Percentiles rank a stretch among this genome's conserved stretches.
phyloP scores from a whole-genome alignment of 2,113 vertebrate genomes.

The Eupsittula cactorum region DNA sequence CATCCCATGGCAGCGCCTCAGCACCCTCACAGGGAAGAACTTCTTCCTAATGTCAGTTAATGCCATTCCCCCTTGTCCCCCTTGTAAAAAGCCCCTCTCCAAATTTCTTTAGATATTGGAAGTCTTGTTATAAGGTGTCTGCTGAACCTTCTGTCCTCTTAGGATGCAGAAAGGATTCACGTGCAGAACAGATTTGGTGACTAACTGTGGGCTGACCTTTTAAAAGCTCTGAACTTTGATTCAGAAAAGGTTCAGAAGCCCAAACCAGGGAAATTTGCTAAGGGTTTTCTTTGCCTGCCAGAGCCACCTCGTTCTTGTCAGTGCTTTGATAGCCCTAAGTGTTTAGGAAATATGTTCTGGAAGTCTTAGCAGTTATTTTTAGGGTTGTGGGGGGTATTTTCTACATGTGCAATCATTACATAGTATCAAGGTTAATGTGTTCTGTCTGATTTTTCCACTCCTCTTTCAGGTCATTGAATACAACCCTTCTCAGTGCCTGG shows the following conservation, averaged over 20 bases:
- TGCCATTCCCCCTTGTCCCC: background rate
- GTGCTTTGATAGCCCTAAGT: background rate
- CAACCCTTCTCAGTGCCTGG: constrained; percentile 97
- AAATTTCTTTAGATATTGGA: background rate
- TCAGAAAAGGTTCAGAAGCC: background rate
- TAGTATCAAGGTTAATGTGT: background rate
- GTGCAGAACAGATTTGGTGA: background rate
- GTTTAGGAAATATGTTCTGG: background rate
- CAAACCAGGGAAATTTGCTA: background rate
- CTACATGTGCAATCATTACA: background rate
- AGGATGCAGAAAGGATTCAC: background rate
- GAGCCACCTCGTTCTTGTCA: background rate
- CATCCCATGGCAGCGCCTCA: background rate
- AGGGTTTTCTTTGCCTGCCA: background rate
- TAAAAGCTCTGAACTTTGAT: background rate
- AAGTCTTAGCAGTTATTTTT: background rate
- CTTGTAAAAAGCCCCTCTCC: background rate
- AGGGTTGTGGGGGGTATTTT: background rate
- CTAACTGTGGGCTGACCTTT: background rate
- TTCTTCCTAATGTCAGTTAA: background rate
- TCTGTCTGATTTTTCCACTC: background rate
- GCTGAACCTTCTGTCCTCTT: background rate
- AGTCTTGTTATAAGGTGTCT: background rate
- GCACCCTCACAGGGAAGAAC: background rate
- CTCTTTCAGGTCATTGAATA: constrained; percentile 93